Percentiles rank a stretch among this genome's conserved stretches.
Evolutionary conservation across 1,140 invertebrate species (phyloP).

Genomic region (Drosophila equinoxialis): DNA sequence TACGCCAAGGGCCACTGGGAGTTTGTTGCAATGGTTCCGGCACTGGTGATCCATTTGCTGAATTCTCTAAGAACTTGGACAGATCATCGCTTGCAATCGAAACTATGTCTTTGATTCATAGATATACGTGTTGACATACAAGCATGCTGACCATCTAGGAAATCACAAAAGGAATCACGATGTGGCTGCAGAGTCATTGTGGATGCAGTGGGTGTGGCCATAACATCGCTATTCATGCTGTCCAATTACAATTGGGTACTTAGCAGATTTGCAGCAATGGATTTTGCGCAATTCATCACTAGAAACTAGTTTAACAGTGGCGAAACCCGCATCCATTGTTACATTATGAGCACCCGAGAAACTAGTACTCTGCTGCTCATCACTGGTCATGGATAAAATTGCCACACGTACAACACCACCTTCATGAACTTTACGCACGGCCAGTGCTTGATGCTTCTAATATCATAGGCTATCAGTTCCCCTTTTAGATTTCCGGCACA

Average conservation of each 20-base stretch:
- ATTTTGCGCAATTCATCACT: constrained; percentile 65
- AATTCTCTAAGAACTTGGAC: constrained; percentile 27
- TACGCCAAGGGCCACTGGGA: constrained; percentile 55
- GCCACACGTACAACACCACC: constrained; percentile 65
- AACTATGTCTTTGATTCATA: constrained; percentile 63
- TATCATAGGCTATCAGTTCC: constrained; percentile 77
- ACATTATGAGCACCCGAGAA: constrained; percentile 42
- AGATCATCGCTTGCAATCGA: constrained; percentile 58
- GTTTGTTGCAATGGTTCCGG: constrained; percentile 61
- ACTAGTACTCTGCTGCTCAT: constrained; percentile 56
- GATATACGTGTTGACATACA: constrained; percentile 64
- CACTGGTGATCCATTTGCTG: constrained; percentile 28
- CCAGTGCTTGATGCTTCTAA: constrained; percentile 67
- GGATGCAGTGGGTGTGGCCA: not conserved
- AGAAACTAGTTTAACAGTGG: constrained; percentile 6
- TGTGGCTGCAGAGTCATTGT: constrained; percentile 29
- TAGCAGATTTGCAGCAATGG: constrained; percentile 51
- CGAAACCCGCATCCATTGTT: constrained; percentile 23
- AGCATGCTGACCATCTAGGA: constrained; percentile 67
- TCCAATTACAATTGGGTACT: constrained; percentile 39
- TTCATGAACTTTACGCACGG: constrained; percentile 61
- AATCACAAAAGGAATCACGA: constrained; percentile 79
- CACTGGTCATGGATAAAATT: constrained; percentile 63
- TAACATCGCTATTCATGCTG: constrained; percentile 24
- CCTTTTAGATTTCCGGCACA: constrained; percentile 80